phyloP scores from a whole-genome alignment of 2,888 invertebrate species.

The Xanthia icteritia region DNA sequence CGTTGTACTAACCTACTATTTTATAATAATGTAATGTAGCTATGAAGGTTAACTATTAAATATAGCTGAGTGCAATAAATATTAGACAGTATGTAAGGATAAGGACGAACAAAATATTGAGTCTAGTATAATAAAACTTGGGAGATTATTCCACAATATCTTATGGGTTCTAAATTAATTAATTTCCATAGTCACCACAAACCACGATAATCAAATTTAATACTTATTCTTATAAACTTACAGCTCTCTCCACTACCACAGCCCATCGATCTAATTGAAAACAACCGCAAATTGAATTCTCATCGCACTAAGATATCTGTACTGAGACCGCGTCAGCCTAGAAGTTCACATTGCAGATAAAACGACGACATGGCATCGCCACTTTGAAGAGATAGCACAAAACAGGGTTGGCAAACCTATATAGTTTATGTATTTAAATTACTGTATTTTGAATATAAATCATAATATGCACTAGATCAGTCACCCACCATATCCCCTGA shows the following conservation, averaged over 20 bases:
- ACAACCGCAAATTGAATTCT: conserved; percentile 54
- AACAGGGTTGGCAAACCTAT: conserved; percentile 50
- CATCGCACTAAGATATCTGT: conserved; percentile 52
- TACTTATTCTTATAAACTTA: neutral
- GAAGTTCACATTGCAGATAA: conserved; percentile 63
- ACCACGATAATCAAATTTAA: neutral
- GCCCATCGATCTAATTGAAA: conserved; percentile 33
- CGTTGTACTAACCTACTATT: neutral
- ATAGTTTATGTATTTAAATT: neutral
- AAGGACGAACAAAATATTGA: too few species aligned
- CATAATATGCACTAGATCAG: neutral
- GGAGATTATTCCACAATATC: neutral
- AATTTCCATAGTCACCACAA: too few species aligned
- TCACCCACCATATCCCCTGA: neutral
- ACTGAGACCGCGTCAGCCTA: conserved; percentile 43
- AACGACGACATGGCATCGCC: conserved; percentile 64
- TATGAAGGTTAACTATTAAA: neutral
- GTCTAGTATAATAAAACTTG: too few species aligned
- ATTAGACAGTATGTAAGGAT: neutral
- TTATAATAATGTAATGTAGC: conserved; percentile 1
- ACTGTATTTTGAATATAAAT: neutral
- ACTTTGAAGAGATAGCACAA: conserved; percentile 67
- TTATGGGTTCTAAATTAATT: neutral
- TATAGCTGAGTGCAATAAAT: neutral
- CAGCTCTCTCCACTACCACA: conserved; percentile 1